These are phyloP conservation scores for Ptychodera flava DNA, from an alignment of 35 echinoderm and acorn worm species.

Conservation along the genomic window DNA sequence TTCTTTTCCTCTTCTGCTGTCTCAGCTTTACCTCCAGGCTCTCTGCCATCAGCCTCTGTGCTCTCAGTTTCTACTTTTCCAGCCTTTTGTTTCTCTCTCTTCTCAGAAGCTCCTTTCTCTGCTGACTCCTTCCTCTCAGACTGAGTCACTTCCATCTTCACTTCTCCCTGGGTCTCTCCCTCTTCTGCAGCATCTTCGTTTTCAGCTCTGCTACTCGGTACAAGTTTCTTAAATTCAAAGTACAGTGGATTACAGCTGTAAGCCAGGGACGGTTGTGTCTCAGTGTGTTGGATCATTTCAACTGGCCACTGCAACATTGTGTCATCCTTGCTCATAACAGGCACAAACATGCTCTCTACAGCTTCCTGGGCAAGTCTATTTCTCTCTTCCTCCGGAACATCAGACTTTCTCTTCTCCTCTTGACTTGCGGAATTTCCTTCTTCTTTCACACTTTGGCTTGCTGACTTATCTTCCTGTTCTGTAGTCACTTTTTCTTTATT, in stretches of 20 bases:
- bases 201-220: conserved; percentile 4
- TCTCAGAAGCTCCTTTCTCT: no score
- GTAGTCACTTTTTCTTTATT: conserved; percentile 5
- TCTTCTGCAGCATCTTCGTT: background rate
- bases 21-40: background rate
- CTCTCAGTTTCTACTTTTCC: no score
- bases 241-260: conserved; percentile 64
- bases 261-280: conserved; percentile 20
- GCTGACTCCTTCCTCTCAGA: no score
- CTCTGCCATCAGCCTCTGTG: no score
- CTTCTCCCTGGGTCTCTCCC: background rate
- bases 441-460: no score
- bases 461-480: background rate
- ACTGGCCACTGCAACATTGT: conserved; percentile 49
- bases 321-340: conserved; percentile 41
- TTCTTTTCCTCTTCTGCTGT: background rate
- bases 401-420: background rate
- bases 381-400: background rate
- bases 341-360: conserved; percentile 44
- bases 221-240: conserved; percentile 48
- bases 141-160: background rate
- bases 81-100: no score
- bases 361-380: background rate
- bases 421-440: background rate
- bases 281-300: conserved; percentile 41